A percentile compares a stretch with the other conserved stretches of the same genome.
These are phyloP conservation scores for Trachurus trachurus DNA, from an alignment of 2,797 vertebrate genomes.

Conservation along the genomic window DNA sequence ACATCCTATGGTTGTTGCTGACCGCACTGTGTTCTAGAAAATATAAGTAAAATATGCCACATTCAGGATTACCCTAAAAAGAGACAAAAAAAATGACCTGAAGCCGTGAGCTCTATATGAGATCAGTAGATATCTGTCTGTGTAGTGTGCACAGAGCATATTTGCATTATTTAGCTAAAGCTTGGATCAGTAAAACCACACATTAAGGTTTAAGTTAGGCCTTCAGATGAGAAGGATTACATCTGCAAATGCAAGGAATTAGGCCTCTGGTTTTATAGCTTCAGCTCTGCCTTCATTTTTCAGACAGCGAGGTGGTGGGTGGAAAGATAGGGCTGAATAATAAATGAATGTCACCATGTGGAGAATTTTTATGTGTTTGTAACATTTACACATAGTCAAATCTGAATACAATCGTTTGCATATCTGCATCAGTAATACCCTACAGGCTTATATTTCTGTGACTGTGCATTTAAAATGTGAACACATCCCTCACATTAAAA, in stretches of 20 bases:
- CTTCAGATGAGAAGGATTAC: not conserved
- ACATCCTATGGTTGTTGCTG: not conserved
- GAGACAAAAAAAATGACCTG: not conserved
- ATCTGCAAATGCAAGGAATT: not conserved
- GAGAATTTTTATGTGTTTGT: not conserved
- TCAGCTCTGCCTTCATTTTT: slow-evolving; percentile 21
- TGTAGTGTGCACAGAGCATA: not conserved
- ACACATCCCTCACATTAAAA: not conserved
- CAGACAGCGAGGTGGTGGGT: slow-evolving; percentile 16
- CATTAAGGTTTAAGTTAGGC: not conserved
- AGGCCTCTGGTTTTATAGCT: not conserved
- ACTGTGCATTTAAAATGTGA: not conserved
- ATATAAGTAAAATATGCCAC: not conserved
- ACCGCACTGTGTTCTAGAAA: not conserved
- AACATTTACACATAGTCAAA: not conserved
- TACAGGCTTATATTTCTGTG: not conserved
- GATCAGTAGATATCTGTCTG: not conserved
- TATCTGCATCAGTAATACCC: not conserved
- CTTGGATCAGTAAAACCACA: slow-evolving; percentile 1
- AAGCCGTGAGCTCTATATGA: not conserved
- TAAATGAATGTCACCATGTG: slow-evolving; percentile 9
- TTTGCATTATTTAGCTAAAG: not conserved
- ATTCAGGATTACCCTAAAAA: not conserved
- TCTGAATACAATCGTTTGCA: not conserved
- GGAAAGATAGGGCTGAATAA: slow-evolving; percentile 10